Percentiles rank a stretch among this genome's conserved stretches.
Evolutionary conservation across 2,888 invertebrate species (phyloP).

Genomic region (Hydriomena furcata): DNA sequence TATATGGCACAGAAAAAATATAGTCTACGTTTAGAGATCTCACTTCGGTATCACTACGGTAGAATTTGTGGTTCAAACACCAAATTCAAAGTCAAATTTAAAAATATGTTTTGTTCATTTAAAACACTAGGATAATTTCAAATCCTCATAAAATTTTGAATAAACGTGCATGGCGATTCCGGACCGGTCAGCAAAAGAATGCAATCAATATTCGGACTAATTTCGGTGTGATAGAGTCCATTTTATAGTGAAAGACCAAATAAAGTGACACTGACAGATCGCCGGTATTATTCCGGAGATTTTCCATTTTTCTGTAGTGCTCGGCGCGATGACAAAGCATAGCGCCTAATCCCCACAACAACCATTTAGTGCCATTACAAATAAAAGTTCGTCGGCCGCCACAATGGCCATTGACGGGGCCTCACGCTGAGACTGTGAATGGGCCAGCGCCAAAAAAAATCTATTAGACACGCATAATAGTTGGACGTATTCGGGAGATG

Average conservation of each 20-base stretch:
- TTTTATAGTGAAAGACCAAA: not conserved
- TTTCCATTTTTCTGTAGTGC: constrained; percentile 56
- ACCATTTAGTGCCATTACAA: constrained; percentile 80
- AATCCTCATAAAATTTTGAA: too few species aligned
- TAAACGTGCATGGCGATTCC: too few species aligned
- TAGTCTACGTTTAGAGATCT: too few species aligned
- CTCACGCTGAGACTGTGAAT: constrained; percentile 79
- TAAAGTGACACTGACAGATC: constrained; percentile 1
- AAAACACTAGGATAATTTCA: not conserved
- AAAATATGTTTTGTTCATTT: not conserved
- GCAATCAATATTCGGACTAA: not conserved
- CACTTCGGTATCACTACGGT: not conserved
- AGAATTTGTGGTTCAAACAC: too few species aligned
- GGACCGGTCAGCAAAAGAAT: not conserved
- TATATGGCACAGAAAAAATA: too few species aligned
- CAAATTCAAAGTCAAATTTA: too few species aligned
- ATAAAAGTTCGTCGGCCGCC: constrained; percentile 74
- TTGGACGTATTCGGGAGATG: constrained; percentile 59
- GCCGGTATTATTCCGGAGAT: constrained; percentile 37
- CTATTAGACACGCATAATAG: constrained; percentile 81
- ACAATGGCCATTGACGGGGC: constrained; percentile 79
- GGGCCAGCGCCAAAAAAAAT: constrained; percentile 76
- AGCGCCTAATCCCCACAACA: constrained; percentile 78
- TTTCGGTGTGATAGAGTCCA: not conserved
- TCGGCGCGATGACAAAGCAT: constrained; percentile 65